Evolutionary conservation across 2,113 vertebrate genomes (phyloP), one percentile per base, ranked within the genome.

Genomic region (Oryzias javanicus): DNA sequence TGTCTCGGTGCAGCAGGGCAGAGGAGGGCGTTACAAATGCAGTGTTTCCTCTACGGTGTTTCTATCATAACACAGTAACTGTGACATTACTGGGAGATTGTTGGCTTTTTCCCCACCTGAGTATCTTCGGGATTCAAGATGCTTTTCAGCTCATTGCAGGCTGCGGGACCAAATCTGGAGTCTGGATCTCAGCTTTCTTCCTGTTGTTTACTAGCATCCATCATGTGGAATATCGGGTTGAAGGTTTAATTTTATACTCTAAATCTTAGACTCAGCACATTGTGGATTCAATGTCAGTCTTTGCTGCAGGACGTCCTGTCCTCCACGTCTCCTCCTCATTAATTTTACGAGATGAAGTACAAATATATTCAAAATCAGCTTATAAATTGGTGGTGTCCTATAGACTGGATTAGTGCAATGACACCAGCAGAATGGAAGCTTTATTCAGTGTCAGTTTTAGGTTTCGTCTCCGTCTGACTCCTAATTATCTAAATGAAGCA

Each of bases 181-280:
- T 70, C 67, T 66, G 60, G 59, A 80, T 50, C 42, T 42, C 16
- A 47, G 67, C 72, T 70, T 44, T 22, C 12, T 70, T 44, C 19
- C 12, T 57, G 55, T 66, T 78, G 66, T 80, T 81, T 80, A 71
- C 67, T 76, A 16, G 67, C 46, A 70, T 70, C 76, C 57, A 67
- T 67, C 58, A 72, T 64, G 60, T 19, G 55, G 55, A 52, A 40
- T 61, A 65, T 66, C 50, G 42, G 51, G 53, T 22, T 12, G 59
- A 52, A 64, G 70, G 51, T 58, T 59, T 40, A 42, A 50, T 45
- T 46, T 54, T 25, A 51, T 55, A 48, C 64, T 55, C 55, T 63
- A 66, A 68, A 41, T 22, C 22, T 45, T 7, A 12, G n/a, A 59
- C 52, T 60, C 49, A 61, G 63, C 69, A 66, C 60, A 63, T 70